These are phyloP conservation scores for Phoxinus phoxinus DNA, from an alignment of 2,113 vertebrate genomes.

Conservation along the genomic window DNA sequence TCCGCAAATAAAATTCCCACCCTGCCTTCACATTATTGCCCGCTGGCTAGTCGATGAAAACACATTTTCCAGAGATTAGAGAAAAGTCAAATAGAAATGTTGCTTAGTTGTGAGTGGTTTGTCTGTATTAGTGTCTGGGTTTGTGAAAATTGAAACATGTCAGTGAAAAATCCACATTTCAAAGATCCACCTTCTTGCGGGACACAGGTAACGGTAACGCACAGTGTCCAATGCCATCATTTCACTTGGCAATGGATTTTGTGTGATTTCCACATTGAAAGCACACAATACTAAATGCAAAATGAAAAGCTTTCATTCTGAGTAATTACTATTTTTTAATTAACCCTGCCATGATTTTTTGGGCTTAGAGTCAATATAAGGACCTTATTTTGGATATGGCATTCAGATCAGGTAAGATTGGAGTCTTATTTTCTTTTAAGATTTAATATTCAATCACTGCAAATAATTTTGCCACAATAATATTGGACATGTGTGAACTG, in stretches of 20 bases:
- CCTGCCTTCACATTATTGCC: conserved; percentile 74
- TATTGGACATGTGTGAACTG: background rate
- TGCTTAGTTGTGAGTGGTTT: conserved; percentile 63
- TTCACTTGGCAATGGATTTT: background rate
- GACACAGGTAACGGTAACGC: background rate
- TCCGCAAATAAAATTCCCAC: conserved; percentile 74
- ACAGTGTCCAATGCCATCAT: background rate
- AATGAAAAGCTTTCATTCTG: background rate
- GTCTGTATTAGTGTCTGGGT: conserved; percentile 57
- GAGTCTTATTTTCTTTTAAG: background rate
- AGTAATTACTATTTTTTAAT: background rate
- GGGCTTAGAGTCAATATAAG: background rate
- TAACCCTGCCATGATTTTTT: background rate
- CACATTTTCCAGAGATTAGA: conserved; percentile 75
- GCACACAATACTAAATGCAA: background rate
- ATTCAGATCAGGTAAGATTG: background rate
- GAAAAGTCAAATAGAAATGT: conserved; percentile 80
- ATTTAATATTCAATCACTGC: background rate
- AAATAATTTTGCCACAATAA: background rate
- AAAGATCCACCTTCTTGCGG: background rate
- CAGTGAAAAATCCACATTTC: conserved; percentile 18
- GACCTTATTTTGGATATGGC: background rate
- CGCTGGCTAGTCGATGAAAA: conserved; percentile 75
- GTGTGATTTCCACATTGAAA: background rate
- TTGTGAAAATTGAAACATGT: conserved; percentile 76